These are phyloP conservation scores for Cyphomyrus plagiostoma DNA, from an alignment of 2,113 vertebrate genomes.

Conservation along the genomic window DNA sequence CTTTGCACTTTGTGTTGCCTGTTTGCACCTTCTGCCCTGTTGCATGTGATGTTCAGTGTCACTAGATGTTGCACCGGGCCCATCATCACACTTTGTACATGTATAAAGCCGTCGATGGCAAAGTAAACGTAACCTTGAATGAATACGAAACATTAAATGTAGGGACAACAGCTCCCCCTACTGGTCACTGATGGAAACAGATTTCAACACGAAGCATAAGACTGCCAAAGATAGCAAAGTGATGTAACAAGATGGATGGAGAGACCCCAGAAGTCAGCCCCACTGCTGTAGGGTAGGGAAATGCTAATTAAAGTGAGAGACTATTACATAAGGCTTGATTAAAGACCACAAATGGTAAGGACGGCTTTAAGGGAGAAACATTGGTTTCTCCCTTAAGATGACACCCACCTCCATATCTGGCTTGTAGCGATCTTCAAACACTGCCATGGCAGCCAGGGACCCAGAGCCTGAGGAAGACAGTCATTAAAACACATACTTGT, in stretches of 20 bases:
- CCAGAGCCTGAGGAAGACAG: constrained; percentile 73
- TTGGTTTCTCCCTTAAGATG: no score
- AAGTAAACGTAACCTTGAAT: not conserved
- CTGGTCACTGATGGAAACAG: not conserved
- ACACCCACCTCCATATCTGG: constrained; percentile 81
- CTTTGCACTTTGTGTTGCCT: no score
- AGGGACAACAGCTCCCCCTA: constrained; percentile 20
- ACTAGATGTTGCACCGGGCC: no score
- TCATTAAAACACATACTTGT: not conserved
- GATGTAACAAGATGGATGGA: not conserved
- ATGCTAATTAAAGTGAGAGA: not conserved
- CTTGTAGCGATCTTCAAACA: constrained; percentile 92
- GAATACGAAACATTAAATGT: not conserved
- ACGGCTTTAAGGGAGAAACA: not conserved
- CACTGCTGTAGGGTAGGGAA: not conserved
- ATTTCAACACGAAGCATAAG: not conserved
- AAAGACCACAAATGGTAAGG: not conserved
- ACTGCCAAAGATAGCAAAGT: not conserved
- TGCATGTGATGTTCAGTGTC: no score
- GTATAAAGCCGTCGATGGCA: no score
- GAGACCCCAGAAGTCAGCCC: not conserved
- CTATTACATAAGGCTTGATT: not conserved
- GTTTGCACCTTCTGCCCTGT: no score
- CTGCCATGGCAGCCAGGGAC: constrained; percentile 90
- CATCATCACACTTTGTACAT: no score